Evolutionary conservation across 2,797 vertebrate species (phyloP).

Genomic region (Etheostoma perlongum): DNA sequence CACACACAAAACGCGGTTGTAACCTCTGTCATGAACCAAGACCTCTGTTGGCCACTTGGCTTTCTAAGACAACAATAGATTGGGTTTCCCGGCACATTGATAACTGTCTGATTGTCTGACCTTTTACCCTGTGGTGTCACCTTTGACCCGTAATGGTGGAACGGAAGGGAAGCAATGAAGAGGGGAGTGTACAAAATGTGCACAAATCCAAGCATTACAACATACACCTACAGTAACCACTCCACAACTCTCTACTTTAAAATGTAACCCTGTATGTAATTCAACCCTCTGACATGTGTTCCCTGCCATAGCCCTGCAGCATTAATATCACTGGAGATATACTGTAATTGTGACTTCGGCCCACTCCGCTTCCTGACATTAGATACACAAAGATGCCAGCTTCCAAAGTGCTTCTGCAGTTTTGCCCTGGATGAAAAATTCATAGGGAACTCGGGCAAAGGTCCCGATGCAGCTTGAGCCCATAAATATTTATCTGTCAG

Average conservation of each 20-base stretch:
- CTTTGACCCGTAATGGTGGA: conserved; percentile 29
- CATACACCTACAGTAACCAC: not conserved
- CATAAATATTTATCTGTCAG: conserved; percentile 76
- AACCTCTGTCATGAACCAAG: conserved; percentile 64
- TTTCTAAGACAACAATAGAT: conserved; percentile 41
- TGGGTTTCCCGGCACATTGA: conserved; percentile 30
- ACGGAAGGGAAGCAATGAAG: not conserved
- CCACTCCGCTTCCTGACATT: conserved; percentile 47
- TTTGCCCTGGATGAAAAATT: conserved; percentile 71
- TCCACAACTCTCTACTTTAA: too few relatives aligned
- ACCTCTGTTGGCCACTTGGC: conserved; percentile 39
- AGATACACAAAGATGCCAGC: conserved; percentile 50
- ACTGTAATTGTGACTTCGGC: conserved; percentile 35
- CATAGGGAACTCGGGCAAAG: conserved; percentile 55
- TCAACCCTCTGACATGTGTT: not conserved
- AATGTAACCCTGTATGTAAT: conserved; percentile 12
- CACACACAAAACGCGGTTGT: conserved; percentile 25
- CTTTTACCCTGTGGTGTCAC: conserved; percentile 45
- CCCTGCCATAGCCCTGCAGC: conserved; percentile 14
- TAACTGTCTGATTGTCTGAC: conserved; percentile 59
- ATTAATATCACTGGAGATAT: conserved; percentile 33
- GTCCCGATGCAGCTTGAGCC: conserved; percentile 52
- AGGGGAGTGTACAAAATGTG: conserved; percentile 21
- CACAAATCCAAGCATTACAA: not conserved
- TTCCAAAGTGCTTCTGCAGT: conserved; percentile 48